These are phyloP conservation scores for Hyalella azteca DNA, from an alignment of 2,888 invertebrate species.

Conservation along the genomic window DNA sequence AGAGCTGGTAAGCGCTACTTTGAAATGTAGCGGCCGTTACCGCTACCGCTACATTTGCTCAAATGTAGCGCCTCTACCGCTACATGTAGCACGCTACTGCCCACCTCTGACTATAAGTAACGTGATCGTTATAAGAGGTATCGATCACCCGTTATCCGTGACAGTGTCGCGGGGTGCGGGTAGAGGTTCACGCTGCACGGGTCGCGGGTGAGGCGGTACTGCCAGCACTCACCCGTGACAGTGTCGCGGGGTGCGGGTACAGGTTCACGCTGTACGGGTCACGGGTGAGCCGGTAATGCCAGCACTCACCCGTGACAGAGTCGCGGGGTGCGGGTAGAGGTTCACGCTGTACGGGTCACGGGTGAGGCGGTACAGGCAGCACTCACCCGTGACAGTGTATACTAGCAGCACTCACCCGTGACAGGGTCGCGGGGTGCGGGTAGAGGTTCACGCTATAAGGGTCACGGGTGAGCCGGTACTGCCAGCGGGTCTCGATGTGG, in stretches of 20 bases:
- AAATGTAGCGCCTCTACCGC: too few species aligned
- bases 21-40: too few species aligned
- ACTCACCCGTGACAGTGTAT: too few species aligned
- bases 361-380: slow-evolving; percentile 63
- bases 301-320: slow-evolving; percentile 71
- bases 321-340: slow-evolving; percentile 82
- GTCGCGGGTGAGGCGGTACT: slow-evolving; percentile 65
- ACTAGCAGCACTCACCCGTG: slow-evolving; percentile 64
- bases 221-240: slow-evolving; percentile 73
- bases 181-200: slow-evolving; percentile 73
- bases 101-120: too few species aligned
- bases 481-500: slow-evolving; percentile 80
- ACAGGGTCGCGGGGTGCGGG: slow-evolving; percentile 73
- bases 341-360: slow-evolving; percentile 69
- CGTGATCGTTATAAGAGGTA: too few species aligned
- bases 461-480: slow-evolving; percentile 65
- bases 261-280: slow-evolving; percentile 71
- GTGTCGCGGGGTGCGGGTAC: slow-evolving; percentile 73
- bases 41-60: too few species aligned
- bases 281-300: slow-evolving; percentile 68
- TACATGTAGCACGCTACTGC: too few species aligned
- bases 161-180: slow-evolving; percentile 73
- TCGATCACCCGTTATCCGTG: too few species aligned
- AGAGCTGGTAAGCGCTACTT: too few species aligned
- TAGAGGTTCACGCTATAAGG: slow-evolving; percentile 73